Conservation (phyloP, 2,888 invertebrate genomes). For the Phortica okadai region DNA sequence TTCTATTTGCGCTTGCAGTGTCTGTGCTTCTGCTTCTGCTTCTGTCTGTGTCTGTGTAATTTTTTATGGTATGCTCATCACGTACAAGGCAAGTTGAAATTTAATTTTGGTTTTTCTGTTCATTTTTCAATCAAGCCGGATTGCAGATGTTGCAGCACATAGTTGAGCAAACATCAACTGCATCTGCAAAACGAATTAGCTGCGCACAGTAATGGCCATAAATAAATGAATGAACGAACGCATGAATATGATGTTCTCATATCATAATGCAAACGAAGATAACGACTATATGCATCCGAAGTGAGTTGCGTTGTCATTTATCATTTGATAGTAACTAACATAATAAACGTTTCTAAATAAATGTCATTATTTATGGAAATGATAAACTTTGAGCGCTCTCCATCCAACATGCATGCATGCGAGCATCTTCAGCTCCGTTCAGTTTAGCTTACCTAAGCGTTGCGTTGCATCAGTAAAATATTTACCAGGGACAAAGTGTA, state of each 20-base stretch:
- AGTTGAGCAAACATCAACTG: constrained; percentile 12
- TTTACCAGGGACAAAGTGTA: no score
- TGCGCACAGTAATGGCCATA: no score
- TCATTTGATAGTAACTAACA: no score
- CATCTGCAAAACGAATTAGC: not conserved
- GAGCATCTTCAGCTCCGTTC: not conserved
- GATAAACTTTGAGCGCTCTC: no score
- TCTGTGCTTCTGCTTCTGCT: constrained; percentile 6
- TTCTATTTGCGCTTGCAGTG: not conserved
- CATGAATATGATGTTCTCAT: no score
- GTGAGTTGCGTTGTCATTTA: no score
- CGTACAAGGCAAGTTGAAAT: constrained; percentile 57
- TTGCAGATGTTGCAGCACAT: constrained; percentile 52
- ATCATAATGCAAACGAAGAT: no score
- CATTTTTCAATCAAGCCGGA: constrained; percentile 56
- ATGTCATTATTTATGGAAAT: no score
- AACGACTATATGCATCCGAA: not conserved
- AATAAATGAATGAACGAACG: no score
- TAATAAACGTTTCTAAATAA: no score
- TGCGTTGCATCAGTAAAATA: no score
- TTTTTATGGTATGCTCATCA: constrained; percentile 48
- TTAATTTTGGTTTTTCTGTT: constrained; percentile 57
- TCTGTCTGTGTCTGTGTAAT: not conserved
- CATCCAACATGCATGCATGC: not conserved
- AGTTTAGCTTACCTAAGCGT: no score